Evolutionary conservation across 2,888 invertebrate genomes (phyloP), one percentile per base, ranked within the genome.

Genomic region (Thera britannica): DNA sequence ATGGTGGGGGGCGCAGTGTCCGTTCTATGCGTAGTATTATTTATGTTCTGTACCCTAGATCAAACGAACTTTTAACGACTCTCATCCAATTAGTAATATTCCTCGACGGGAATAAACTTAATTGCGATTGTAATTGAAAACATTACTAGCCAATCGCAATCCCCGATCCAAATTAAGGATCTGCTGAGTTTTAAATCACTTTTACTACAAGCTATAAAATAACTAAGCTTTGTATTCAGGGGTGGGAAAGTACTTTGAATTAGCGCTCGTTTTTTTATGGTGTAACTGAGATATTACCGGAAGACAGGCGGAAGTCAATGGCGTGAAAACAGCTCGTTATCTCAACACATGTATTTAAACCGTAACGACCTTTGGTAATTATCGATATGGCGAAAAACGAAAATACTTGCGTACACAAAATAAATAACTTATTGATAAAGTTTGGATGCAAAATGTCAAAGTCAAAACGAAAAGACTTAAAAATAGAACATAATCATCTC

Each of bases 91-190:
- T 46, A 46, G 44, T 9, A 46, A 46, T 46, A 46, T 46, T 44
- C 38, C n/a, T 51, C 12, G 11, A 34, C 2, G 9, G 54, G 5
- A 34, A 56, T 65, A 49, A 51, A 68, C 5, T 9, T 58, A 52
- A 56, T 49, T 55, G 12, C 41, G 55, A 62, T 52, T 52, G 12
- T 48, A 58, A 62, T 52, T 52, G 12, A 52, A 60, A 51, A 36
- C 41, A 59, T 51, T 49, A 36, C 49, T 59, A 6, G 51, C n/a
- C 9, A 38, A 12, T 52, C 49, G 9, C 34, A 38, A 12, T 23
- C 7, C 8, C 8, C 2, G 3, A 52, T 34, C 34, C 51, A 58
- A 35, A 48, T 59, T 46, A 46, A 59, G 38, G 56, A 52, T 8
- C 23, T 51, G 9, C 9, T 52, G 38, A 2, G 23, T 52, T 34